Evolutionary conservation across 2,888 invertebrate genomes (phyloP).

Genomic region (Caenorhabditis sp.): DNA sequence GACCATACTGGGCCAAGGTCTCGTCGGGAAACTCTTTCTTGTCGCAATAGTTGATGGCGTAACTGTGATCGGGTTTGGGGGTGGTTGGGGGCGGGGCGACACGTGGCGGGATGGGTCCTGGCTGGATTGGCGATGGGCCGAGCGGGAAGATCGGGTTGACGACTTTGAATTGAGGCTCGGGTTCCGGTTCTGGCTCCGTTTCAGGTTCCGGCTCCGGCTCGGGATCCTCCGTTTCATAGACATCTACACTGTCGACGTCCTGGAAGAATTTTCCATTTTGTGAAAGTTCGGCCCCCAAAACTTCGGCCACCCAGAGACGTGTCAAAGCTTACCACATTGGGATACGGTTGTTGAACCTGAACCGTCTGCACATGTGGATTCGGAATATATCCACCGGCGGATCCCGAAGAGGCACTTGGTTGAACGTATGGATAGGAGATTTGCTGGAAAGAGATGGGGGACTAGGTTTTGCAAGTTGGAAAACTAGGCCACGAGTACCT

Average conservation of each 20-base stretch:
- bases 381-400: conserved; percentile 44
- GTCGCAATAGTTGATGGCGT: conserved; percentile 80
- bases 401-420: conserved; percentile 60
- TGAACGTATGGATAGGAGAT: conserved; percentile 50
- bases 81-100: conserved; percentile 39
- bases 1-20: conserved; percentile 68
- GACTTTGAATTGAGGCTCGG: conserved; percentile 55
- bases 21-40: conserved; percentile 73
- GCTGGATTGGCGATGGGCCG: conserved; percentile 4
- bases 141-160: conserved; percentile 51
- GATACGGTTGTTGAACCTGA: conserved; percentile 51
- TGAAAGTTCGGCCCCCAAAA: too few species aligned
- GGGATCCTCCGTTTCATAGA: conserved; percentile 42
- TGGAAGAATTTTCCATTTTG: too few species aligned
- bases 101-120: conserved; percentile 50
- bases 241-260: conserved; percentile 49
- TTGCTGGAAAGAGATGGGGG: conserved; percentile 11
- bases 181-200: neutral
- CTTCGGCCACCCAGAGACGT: too few species aligned
- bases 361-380: conserved; percentile 29
- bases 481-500: too few species aligned
- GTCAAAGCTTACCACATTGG: conserved; percentile 32
- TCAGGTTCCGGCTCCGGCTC: neutral
- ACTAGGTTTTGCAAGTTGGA: neutral
- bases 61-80: conserved; percentile 66